phyloP scores from a whole-genome alignment of 2,797 vertebrate genomes.

The Erethizon dorsatum region DNA sequence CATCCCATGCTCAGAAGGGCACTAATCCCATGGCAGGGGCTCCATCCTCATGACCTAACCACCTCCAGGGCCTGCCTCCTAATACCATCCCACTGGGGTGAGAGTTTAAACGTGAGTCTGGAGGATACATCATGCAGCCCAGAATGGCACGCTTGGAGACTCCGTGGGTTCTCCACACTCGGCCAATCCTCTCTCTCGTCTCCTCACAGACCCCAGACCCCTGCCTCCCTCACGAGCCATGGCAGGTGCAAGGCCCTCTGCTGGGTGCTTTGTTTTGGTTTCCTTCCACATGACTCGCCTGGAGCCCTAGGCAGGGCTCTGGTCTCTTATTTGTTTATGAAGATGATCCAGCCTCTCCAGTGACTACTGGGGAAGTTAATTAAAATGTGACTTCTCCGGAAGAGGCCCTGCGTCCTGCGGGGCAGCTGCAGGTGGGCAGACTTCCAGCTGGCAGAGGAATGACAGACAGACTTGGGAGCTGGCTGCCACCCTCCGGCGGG shows the following conservation, averaged over 20 bases:
- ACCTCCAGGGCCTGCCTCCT: neutral
- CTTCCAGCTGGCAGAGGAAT: slow-evolving; percentile 71
- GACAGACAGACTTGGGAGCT: slow-evolving; percentile 50
- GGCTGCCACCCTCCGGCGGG: neutral
- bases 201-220: neutral
- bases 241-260: neutral
- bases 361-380: slow-evolving; percentile 78
- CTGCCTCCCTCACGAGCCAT: neutral
- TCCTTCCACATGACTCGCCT: slow-evolving; percentile 3
- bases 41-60: neutral
- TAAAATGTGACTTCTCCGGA: slow-evolving; percentile 76
- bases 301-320: slow-evolving; percentile 56
- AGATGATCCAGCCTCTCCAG: slow-evolving; percentile 59
- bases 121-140: neutral
- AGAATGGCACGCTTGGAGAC: neutral
- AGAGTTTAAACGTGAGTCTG: neutral
- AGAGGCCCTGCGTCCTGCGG: slow-evolving; percentile 54
- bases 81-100: neutral
- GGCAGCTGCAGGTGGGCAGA: slow-evolving; percentile 66
- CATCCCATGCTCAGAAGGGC: neutral
- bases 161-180: neutral
- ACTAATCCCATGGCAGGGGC: neutral
- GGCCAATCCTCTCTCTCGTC: neutral
- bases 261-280: neutral
- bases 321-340: slow-evolving; percentile 78